Evolutionary conservation across 2,797 vertebrate species (phyloP), one percentile per base, ranked within the genome.

Genomic region (Diceros bicornis): DNA sequence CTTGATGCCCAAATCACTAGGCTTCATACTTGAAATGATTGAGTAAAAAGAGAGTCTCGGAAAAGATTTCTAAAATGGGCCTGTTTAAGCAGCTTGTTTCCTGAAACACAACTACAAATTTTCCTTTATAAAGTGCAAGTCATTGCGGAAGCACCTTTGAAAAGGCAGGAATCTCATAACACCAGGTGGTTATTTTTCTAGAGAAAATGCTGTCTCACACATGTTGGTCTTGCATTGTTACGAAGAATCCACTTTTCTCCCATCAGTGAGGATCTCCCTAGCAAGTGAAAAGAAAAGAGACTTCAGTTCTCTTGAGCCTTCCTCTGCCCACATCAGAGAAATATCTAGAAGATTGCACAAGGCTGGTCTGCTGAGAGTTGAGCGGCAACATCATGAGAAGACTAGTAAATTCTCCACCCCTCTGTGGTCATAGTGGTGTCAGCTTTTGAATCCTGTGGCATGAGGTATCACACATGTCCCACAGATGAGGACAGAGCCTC

Each of bases 91-190:
- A 85, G 52, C 72, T 92, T 81, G 17, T 91, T 85, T 95, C 89
- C 96, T 96, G 89, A 74, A 92, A 96, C 86, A 90, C 97, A 96
- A 91, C 75, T 71, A 84, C 68, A 92, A 86, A 79, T 88, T 97
- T 94, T 95, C 94, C 96, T 97, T 97, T 95, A 97, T 95, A 83
- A 97, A 97, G 88, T 92, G 34, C 41, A 10, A 47, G 86, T 37
- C 9, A 23, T 95, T 85, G 37, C 81, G 50, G 64, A 94, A 93
- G 74, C 32, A 81, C 27, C 64, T 81, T 89, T 84, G 94, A 81
- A 87, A 96, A 87, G 79, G 94, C 84, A 85, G 59, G 41, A 71
- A 57, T 72, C 85, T 32, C 59, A 94, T 86, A 13, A 57, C 5
- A 57, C 32, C 71, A 50, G 20, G 7, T 62, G n/a, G 72, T 71